Evolutionary conservation across 2,888 invertebrate species (phyloP).

Genomic region (Acronicta aceris): DNA sequence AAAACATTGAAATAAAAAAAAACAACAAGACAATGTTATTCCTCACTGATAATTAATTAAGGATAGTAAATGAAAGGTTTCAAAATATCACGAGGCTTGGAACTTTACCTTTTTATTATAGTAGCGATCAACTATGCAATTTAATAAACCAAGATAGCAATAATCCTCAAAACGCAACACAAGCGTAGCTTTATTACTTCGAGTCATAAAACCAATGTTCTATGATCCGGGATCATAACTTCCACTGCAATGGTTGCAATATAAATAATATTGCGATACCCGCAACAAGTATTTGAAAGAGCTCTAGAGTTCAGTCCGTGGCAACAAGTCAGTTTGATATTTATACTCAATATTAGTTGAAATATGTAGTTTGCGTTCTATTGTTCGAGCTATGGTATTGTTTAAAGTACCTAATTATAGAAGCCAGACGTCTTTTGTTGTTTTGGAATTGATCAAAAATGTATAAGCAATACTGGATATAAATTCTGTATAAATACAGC

Average conservation of each 20-base stretch:
- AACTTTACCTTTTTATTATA: too few species aligned
- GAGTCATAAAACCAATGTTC: constrained; percentile 20
- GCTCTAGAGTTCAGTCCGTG: constrained; percentile 20
- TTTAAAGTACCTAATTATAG: constrained; percentile 9
- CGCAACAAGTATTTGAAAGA: constrained; percentile 35
- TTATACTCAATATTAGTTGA: constrained; percentile 33
- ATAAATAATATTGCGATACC: constrained; percentile 35
- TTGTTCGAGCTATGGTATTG: constrained; percentile 23
- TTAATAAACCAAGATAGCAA: neutral
- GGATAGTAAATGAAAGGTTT: too few species aligned
- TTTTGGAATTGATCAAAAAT: neutral
- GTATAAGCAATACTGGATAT: neutral
- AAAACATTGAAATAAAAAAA: too few species aligned
- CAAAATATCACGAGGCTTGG: too few species aligned
- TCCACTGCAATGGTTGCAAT: constrained; percentile 32
- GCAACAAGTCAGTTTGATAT: constrained; percentile 41
- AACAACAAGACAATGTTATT: too few species aligned
- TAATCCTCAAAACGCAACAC: constrained; percentile 4
- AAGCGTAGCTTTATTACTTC: constrained; percentile 21
- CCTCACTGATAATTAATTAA: too few species aligned
- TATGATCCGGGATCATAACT: constrained; percentile 23
- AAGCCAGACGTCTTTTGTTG: constrained; percentile 2
- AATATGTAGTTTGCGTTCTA: constrained; percentile 16
- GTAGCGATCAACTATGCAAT: neutral
- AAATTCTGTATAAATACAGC: too few species aligned